These are phyloP conservation scores for Sphecodes monilicornis DNA, from an alignment of 2,888 invertebrate species.

Conservation along the genomic window DNA sequence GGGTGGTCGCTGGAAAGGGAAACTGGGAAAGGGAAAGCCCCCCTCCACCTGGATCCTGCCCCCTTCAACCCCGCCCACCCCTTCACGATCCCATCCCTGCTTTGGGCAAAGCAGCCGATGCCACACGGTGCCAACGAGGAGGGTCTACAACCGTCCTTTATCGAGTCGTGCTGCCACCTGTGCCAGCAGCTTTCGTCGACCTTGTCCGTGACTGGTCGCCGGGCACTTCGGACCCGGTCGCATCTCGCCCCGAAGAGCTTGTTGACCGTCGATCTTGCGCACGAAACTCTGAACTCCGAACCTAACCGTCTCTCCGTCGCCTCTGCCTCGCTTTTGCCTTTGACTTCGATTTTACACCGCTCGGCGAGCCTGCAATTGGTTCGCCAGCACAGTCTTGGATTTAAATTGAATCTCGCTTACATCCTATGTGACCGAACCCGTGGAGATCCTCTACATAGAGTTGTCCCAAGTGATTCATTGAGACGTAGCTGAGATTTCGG, in stretches of 20 bases:
- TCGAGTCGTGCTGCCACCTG: conserved; percentile 83
- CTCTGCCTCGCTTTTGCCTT: not conserved
- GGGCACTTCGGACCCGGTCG: conserved; percentile 55
- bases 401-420: not conserved
- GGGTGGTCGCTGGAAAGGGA: conserved; percentile 67
- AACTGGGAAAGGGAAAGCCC: conserved; percentile 27
- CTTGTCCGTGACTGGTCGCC: conserved; percentile 67
- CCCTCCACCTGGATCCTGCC: conserved; percentile 51
- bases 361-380: not conserved
- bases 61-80: conserved; percentile 52
- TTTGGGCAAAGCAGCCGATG: conserved; percentile 62
- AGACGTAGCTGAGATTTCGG: not conserved
- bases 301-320: not conserved
- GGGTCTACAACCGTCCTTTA: conserved; percentile 69
- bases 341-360: conserved; percentile 26
- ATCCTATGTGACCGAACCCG: not conserved
- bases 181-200: conserved; percentile 69
- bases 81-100: conserved; percentile 48
- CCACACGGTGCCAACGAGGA: conserved; percentile 69
- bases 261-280: conserved; percentile 42
- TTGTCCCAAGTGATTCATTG: not conserved
- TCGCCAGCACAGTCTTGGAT: not conserved
- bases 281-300: conserved; percentile 11
- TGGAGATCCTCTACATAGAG: not conserved
- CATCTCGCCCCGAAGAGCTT: conserved; percentile 35